Conservation (phyloP, 1,140 invertebrate genomes). For the Vanessa atalanta region DNA sequence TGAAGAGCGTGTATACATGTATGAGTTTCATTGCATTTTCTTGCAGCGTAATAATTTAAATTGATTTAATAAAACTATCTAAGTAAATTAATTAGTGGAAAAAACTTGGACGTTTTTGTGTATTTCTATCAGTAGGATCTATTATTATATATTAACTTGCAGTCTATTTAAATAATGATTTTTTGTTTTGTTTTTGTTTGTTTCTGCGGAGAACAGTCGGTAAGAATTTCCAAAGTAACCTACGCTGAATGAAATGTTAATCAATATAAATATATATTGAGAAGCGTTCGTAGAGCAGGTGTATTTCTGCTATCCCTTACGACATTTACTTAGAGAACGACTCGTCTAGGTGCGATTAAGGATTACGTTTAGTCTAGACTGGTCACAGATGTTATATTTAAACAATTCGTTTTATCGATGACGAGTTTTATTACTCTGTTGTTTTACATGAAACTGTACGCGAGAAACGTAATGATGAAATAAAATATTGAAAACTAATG, state of each 20-base stretch:
- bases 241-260: background rate
- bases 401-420: slow-evolving; percentile 4
- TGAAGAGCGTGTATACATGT: too few relatives aligned
- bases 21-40: too few relatives aligned
- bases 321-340: slow-evolving; percentile 2
- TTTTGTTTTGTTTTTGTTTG: too few relatives aligned
- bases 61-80: too few relatives aligned
- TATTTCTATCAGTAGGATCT: too few relatives aligned
- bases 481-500: background rate
- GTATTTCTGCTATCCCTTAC: background rate
- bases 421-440: background rate
- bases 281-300: background rate
- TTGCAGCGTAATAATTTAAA: too few relatives aligned
- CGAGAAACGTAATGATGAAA: background rate
- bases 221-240: background rate
- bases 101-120: too few relatives aligned
- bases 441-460: background rate
- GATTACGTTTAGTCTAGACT: slow-evolving; percentile 4
- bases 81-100: too few relatives aligned
- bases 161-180: too few relatives aligned
- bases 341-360: slow-evolving; percentile 11
- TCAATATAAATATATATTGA: background rate
- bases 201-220: background rate
- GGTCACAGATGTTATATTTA: slow-evolving; percentile 4
- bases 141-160: too few relatives aligned